phyloP scores from a whole-genome alignment of 2,888 invertebrate species.

The Lomographa bimaculata region DNA sequence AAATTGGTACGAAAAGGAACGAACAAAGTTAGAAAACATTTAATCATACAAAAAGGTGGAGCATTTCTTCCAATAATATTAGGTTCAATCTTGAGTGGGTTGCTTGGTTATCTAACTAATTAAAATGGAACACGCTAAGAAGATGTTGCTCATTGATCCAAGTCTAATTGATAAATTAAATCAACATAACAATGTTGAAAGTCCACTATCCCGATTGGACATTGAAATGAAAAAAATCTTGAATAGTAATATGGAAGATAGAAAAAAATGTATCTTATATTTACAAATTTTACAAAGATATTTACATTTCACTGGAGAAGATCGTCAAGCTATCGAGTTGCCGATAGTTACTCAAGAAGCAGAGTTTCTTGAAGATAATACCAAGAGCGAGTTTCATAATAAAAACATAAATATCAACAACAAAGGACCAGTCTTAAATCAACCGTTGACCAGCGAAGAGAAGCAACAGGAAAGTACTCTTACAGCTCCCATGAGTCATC shows the following conservation, averaged over 20 bases:
- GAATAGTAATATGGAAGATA: conserved; percentile 25
- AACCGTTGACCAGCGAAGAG: conserved; percentile 5
- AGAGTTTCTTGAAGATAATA: no score
- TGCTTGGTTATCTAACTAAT: conserved; percentile 16
- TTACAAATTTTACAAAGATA: conserved; percentile 36
- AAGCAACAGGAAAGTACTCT: conserved; percentile 2
- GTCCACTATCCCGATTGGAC: conserved; percentile 21
- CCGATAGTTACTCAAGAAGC: no score
- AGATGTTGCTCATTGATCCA: conserved; percentile 30
- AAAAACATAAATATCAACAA: neutral
- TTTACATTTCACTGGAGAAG: conserved; percentile 30
- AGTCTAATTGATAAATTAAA: conserved; percentile 22
- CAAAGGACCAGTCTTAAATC: conserved; percentile 2
- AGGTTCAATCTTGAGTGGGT: conserved; percentile 31
- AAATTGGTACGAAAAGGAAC: conserved; percentile 14
- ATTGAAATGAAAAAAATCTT: conserved; percentile 29
- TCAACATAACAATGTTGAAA: conserved; percentile 12
- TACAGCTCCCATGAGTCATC: no score
- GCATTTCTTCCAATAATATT: conserved; percentile 32
- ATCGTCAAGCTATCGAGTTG: conserved; percentile 19
- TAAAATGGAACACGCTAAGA: conserved; percentile 29
- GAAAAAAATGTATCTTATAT: conserved; percentile 34
- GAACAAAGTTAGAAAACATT: conserved; percentile 25
- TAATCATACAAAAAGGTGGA: conserved; percentile 33
- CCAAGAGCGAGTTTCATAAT: no score